Evolutionary conservation across 2,797 vertebrate genomes (phyloP).

Genomic region (Chelidonichthys spinosus): DNA sequence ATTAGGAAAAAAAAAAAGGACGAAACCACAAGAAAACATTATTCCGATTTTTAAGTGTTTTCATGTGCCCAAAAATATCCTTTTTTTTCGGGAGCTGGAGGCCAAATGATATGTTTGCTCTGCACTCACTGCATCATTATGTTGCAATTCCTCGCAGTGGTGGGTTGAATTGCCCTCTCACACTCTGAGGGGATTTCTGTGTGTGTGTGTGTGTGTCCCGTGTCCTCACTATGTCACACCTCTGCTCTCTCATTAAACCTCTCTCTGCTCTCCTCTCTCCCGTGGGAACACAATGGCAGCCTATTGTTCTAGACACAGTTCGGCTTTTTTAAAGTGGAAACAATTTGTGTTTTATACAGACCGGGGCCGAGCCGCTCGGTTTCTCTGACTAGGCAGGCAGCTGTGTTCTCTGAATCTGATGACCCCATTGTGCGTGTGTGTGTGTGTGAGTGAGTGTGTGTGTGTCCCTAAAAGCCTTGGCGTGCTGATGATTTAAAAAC

Average conservation of each 20-base stretch:
- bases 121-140: constrained; percentile 75
- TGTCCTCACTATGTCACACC: constrained; percentile 68
- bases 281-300: constrained; percentile 71
- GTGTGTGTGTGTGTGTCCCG: constrained; percentile 42
- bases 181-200: constrained; percentile 60
- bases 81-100: constrained; percentile 66
- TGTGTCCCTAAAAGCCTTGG: constrained; percentile 36
- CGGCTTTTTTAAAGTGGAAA: constrained; percentile 73
- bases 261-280: constrained; percentile 53
- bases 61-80: constrained; percentile 77
- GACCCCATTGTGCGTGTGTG: constrained; percentile 49
- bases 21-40: constrained; percentile 74
- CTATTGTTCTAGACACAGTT: constrained; percentile 67
- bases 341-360: constrained; percentile 74
- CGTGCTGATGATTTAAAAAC: constrained; percentile 71
- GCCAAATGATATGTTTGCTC: constrained; percentile 82
- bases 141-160: constrained; percentile 69
- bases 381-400: constrained; percentile 62
- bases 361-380: constrained; percentile 47
- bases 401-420: constrained; percentile 65
- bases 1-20: constrained; percentile 39
- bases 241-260: constrained; percentile 69
- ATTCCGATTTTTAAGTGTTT: constrained; percentile 79
- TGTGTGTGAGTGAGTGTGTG: constrained; percentile 35
- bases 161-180: constrained; percentile 63